Evolutionary conservation across 2,888 invertebrate species (phyloP).

Genomic region (Hydropsyche betteni): DNA sequence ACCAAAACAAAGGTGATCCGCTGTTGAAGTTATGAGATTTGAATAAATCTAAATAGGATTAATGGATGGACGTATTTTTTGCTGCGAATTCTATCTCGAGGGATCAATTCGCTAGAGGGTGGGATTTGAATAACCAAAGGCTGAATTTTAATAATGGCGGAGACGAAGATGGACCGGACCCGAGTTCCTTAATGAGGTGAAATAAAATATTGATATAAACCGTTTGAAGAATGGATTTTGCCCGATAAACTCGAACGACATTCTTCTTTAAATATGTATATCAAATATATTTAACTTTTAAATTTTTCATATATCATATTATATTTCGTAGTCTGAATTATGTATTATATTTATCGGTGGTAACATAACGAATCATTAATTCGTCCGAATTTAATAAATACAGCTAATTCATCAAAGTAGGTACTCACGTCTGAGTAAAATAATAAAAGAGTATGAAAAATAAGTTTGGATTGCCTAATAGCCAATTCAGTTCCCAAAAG

Average conservation of each 20-base stretch:
- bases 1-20: neutral
- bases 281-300: no score
- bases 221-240: neutral
- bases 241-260: neutral
- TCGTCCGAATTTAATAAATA: no score
- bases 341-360: no score
- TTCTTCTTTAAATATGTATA: no score
- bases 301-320: no score
- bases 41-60: slow-evolving; percentile 23
- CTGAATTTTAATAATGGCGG: slow-evolving; percentile 26
- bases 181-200: slow-evolving; percentile 11
- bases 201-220: slow-evolving; percentile 16
- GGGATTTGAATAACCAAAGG: slow-evolving; percentile 20
- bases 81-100: neutral
- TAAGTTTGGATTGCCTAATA: slow-evolving; percentile 27
- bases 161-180: neutral
- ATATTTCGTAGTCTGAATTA: no score
- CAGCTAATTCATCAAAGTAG: no score
- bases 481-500: slow-evolving; percentile 9
- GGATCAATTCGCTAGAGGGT: slow-evolving; percentile 5
- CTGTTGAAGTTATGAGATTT: neutral
- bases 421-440: neutral
- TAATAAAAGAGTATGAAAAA: neutral
- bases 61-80: neutral
- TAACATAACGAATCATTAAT: no score